phyloP scores from a whole-genome alignment of 2,797 vertebrate species.

The Cuculus canorus region DNA sequence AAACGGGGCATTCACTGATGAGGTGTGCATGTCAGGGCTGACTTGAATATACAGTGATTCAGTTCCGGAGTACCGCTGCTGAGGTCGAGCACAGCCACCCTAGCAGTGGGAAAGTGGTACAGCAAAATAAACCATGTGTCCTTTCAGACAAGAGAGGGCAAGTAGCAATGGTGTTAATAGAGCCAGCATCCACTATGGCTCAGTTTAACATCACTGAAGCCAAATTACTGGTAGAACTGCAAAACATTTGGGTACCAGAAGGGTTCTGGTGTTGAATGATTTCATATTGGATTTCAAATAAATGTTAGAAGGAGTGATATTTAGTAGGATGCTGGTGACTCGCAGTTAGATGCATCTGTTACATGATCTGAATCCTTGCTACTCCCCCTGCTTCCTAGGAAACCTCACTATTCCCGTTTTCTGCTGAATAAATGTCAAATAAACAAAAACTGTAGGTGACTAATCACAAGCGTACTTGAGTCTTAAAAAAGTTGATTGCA shows the following conservation, averaged over 20 bases:
- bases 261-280: not conserved
- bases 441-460: not conserved
- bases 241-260: constrained; percentile 2
- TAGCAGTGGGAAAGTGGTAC: not conserved
- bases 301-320: constrained; percentile 2
- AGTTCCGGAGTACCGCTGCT: not conserved
- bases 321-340: constrained; percentile 25
- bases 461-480: not conserved
- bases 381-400: constrained; percentile 1
- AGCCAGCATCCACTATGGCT: not conserved
- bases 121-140: constrained; percentile 16
- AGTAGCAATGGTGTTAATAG: not conserved
- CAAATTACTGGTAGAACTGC: not conserved
- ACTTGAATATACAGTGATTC: not conserved
- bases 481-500: not conserved
- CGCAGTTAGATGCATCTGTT: constrained; percentile 30
- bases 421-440: not conserved
- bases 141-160: not conserved
- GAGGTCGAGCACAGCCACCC: not conserved
- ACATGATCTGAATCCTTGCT: not conserved
- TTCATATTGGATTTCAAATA: constrained; percentile 16
- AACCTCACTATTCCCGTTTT: not conserved
- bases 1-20: constrained; percentile 45
- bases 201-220: not conserved
- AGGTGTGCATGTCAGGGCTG: constrained; percentile 46